phyloP scores from a whole-genome alignment of 1,140 invertebrate genomes.

The Diabrotica virgifera region DNA sequence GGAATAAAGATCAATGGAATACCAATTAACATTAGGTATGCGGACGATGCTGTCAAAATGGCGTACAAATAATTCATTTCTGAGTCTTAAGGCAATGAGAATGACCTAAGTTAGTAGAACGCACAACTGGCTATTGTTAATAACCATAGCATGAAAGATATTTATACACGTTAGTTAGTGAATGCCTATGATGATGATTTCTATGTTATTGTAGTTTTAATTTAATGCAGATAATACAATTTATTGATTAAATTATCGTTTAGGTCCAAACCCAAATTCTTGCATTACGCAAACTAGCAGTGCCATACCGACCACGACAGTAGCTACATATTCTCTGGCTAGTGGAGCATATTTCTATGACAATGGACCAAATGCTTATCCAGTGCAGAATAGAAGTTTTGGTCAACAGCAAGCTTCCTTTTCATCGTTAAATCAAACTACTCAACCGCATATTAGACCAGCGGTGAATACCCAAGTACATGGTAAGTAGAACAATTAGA shows the following conservation, averaged over 20 bases:
- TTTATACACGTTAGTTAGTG: too few relatives aligned
- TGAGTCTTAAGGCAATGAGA: too few relatives aligned
- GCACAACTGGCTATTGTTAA: too few relatives aligned
- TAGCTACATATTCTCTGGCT: constrained; percentile 38
- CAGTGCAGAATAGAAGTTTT: constrained; percentile 29
- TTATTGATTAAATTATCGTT: not conserved
- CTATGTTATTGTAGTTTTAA: not conserved
- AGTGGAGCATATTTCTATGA: constrained; percentile 42
- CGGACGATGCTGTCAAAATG: too few relatives aligned
- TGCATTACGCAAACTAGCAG: constrained; percentile 27
- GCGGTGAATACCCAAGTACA: constrained; percentile 37
- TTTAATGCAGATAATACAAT: not conserved
- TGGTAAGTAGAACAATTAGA: constrained; percentile 21
- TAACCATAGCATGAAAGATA: too few relatives aligned
- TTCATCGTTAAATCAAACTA: constrained; percentile 31
- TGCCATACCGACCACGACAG: constrained; percentile 30
- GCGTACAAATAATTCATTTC: too few relatives aligned
- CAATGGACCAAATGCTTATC: constrained; percentile 30
- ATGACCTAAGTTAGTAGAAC: too few relatives aligned
- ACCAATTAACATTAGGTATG: too few relatives aligned
- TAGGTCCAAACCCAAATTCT: constrained; percentile 28
- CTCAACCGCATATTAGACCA: constrained; percentile 34
- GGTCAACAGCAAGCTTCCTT: constrained; percentile 36
- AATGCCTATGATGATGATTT: too few relatives aligned
- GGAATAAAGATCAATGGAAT: too few relatives aligned